A percentile compares a stretch with the other conserved stretches of the same genome.
These are phyloP conservation scores for Glyphotaelius pellucidus DNA, from an alignment of 2,888 invertebrate species.

Conservation along the genomic window DNA sequence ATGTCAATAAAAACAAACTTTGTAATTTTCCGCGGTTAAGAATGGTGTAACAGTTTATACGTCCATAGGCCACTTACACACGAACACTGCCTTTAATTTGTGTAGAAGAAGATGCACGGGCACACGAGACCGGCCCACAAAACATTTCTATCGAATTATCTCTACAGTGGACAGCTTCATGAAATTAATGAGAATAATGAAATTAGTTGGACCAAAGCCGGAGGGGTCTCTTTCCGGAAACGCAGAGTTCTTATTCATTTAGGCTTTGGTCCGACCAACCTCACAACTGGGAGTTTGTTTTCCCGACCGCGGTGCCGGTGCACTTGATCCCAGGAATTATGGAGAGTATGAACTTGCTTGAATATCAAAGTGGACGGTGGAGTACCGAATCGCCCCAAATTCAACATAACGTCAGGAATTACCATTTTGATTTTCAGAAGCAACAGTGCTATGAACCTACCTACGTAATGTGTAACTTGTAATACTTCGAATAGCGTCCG, in stretches of 20 bases:
- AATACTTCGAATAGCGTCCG: too few relatives aligned
- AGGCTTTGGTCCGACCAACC: not conserved
- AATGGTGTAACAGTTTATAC: too few relatives aligned
- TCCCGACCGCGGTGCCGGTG: not conserved
- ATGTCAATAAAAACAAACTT: too few relatives aligned
- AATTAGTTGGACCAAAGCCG: not conserved
- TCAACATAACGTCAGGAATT: not conserved
- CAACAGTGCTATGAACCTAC: not conserved
- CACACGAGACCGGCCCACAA: not conserved
- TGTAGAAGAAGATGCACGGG: too few relatives aligned
- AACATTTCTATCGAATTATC: not conserved
- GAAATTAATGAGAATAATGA: not conserved
- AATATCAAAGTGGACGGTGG: not conserved
- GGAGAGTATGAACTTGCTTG: not conserved
- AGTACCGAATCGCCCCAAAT: not conserved
- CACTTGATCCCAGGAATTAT: not conserved
- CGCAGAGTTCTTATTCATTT: conserved; percentile 21
- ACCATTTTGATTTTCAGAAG: not conserved
- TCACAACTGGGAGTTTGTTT: conserved; percentile 5
- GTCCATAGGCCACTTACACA: too few relatives aligned
- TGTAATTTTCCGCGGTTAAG: too few relatives aligned
- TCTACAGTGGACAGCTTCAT: not conserved
- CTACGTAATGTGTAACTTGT: too few relatives aligned
- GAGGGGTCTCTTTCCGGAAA: not conserved
- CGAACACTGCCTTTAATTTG: too few relatives aligned